Evolutionary conservation across 2,888 invertebrate genomes (phyloP), one percentile per base, ranked within the genome.

Genomic region (Cabera pusaria): DNA sequence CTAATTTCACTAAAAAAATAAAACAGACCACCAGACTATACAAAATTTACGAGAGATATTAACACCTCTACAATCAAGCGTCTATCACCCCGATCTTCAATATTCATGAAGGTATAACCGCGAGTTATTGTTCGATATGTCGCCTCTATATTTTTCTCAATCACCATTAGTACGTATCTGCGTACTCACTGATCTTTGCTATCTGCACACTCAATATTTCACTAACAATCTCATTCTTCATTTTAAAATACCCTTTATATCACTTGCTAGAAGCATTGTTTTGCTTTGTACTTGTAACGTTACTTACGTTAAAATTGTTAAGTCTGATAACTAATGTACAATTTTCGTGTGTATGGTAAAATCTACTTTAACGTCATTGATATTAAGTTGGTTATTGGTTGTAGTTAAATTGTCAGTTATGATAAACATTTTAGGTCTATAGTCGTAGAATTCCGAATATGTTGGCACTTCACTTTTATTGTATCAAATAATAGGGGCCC

Each of bases 401-500:
- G 29, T 11, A 1, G 6, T 1, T 2, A 10, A 41, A 14, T 1
- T 1, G 57, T 64, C 56, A 52, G 53, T 68, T 77, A 56, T 59
- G 77, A 71, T 60, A 63, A 52, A 65, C 58, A 59, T 59, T 52
- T 58, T 59, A 53, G 56, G 56, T 56, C 64, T 72, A 74, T 74
- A 57, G 83, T 80, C 80, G 76, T 80, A 85, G 85, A 84, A 87
- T 84, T 78, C 81, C 74, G 81, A 87, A 86, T 87, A 88, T 87
- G 86, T 86, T 83, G 83, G 83, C 85, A 88, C 87, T 88, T 88
- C 84, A 84, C 78, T 88, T 88, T 88, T 87, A 88, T 88, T 88
- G 87, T 88, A 87, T 85, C 85, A 78, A 88, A 88, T 87, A 87
- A 87, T 88, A 87, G 86, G 87, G 87, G 88, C 79, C 78, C 86